Evolutionary conservation across 2,888 invertebrate species (phyloP).

Genomic region (Leistus spinibarbis): DNA sequence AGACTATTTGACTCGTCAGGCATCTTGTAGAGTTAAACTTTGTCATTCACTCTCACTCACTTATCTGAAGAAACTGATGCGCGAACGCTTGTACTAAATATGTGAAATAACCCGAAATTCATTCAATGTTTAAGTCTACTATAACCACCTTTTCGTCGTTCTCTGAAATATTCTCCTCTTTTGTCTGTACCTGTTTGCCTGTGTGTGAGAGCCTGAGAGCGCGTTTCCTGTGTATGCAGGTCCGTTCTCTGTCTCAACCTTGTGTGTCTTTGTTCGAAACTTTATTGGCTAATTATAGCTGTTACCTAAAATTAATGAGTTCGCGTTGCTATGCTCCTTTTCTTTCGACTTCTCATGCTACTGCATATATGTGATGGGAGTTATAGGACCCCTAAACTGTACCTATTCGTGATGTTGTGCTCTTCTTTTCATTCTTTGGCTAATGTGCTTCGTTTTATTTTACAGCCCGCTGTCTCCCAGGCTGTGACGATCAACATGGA

Average conservation of each 20-base stretch:
- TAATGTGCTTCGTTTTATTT: slow-evolving; percentile 48
- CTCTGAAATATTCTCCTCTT: neutral
- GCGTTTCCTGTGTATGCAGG: neutral
- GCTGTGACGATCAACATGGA: slow-evolving; percentile 90
- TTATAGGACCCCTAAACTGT: too few relatives aligned
- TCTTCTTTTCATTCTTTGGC: neutral
- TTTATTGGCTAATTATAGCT: slow-evolving; percentile 27
- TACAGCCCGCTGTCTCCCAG: slow-evolving; percentile 90
- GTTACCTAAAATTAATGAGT: slow-evolving; percentile 12
- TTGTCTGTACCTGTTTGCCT: neutral
- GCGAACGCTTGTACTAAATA: too few relatives aligned
- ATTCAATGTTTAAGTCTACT: too few relatives aligned
- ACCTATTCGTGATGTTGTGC: too few relatives aligned
- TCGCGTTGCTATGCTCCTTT: neutral
- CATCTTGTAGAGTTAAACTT: too few relatives aligned
- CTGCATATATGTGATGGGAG: too few relatives aligned
- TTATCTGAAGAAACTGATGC: too few relatives aligned
- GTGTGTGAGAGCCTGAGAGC: too few relatives aligned
- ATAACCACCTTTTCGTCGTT: too few relatives aligned
- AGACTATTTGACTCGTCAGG: too few relatives aligned
- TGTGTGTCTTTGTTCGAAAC: neutral
- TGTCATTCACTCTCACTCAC: too few relatives aligned
- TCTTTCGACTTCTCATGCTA: neutral
- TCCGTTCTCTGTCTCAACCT: neutral
- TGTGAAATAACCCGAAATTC: too few relatives aligned